Conservation (phyloP, 2,888 invertebrate species). For the Morpho achilles region DNA sequence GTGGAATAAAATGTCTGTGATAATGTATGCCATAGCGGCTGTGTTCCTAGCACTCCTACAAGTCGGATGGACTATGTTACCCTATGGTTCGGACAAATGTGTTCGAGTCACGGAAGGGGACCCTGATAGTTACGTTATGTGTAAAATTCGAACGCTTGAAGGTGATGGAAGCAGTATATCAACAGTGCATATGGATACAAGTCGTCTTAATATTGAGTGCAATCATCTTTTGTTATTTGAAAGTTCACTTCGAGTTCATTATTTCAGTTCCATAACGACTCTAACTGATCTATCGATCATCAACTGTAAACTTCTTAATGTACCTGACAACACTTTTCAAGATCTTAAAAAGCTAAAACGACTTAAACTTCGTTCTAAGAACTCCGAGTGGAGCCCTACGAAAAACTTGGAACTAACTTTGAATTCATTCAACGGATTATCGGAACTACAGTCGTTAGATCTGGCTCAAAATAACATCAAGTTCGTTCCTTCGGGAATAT, state of each 20-base stretch:
- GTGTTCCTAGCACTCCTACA: constrained; percentile 77
- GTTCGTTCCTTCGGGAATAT: constrained; percentile 86
- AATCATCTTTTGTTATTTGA: constrained; percentile 88
- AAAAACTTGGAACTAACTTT: constrained; percentile 86
- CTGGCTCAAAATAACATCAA: constrained; percentile 91
- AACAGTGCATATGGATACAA: constrained; percentile 82
- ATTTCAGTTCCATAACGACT: constrained; percentile 85
- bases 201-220: constrained; percentile 86
- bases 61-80: constrained; percentile 73
- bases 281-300: constrained; percentile 87
- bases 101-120: constrained; percentile 61
- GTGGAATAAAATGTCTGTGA: constrained; percentile 78
- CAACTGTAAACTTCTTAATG: constrained; percentile 88
- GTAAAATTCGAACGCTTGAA: constrained; percentile 85
- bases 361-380: constrained; percentile 88
- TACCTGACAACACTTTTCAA: constrained; percentile 88
- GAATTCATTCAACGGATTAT: constrained; percentile 86
- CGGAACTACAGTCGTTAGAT: constrained; percentile 88
- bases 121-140: constrained; percentile 80
- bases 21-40: constrained; percentile 67
- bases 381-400: constrained; percentile 87
- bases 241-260: constrained; percentile 85
- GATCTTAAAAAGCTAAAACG: constrained; percentile 88
- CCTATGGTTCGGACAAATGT: constrained; percentile 75
- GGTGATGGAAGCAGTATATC: constrained; percentile 83